phyloP scores from a whole-genome alignment of 2,797 vertebrate species.

The Sylvia borin region DNA sequence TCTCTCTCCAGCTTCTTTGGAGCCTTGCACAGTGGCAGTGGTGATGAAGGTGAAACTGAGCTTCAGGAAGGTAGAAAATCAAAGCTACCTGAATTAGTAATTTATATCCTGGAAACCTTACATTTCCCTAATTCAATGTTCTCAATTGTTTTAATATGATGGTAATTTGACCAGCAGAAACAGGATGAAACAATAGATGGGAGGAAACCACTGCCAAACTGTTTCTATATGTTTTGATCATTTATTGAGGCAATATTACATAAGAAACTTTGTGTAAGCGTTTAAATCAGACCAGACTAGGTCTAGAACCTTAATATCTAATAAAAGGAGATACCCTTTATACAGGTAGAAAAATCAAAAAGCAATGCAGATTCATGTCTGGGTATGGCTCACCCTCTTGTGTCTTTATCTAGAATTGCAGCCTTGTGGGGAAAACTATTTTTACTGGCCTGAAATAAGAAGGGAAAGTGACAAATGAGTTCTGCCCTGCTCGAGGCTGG shows the following conservation, averaged over 20 bases:
- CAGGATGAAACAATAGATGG: not conserved
- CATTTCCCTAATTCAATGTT: not conserved
- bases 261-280: not conserved
- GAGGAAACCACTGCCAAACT: not conserved
- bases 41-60: not conserved
- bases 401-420: slow-evolving; percentile 34
- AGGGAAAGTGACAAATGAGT: not conserved
- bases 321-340: not conserved
- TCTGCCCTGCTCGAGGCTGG: not conserved
- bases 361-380: not conserved
- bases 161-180: not conserved
- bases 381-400: slow-evolving; percentile 24
- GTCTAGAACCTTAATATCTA: not conserved
- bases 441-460: not conserved
- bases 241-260: not conserved
- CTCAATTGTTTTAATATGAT: not conserved
- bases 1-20: not conserved
- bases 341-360: not conserved
- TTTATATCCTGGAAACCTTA: not conserved
- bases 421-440: not conserved
- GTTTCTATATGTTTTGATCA: not conserved
- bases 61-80: not conserved
- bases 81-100: not conserved
- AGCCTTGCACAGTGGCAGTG: not conserved
- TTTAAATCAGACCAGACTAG: not conserved